Evolutionary conservation across 2,888 invertebrate species (phyloP), one percentile per base, ranked within the genome.

Genomic region (Watsonalla binaria): DNA sequence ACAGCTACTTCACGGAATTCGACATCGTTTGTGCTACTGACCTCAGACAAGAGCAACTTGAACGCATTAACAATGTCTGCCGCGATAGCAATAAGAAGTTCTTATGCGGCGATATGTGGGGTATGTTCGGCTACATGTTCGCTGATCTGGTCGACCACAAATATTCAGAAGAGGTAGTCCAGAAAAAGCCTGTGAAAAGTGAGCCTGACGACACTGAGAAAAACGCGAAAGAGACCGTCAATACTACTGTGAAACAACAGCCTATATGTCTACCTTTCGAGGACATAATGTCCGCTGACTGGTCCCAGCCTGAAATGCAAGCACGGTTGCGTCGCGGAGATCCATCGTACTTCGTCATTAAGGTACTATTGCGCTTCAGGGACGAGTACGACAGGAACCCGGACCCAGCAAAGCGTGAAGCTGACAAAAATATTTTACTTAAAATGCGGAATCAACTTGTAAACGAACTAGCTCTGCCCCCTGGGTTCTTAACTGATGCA

Each of bases 21-120:
- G 95, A 98, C 76, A 95, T 99, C 4, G 94, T 99, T 2, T 94
- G 96, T 60, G 94, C 95, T 2, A 95, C 95, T 9, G 94, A 95
- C 37, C 93, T 96, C 59, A 92, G 93, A 55, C 93, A 94, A 59
- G 92, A 94, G 15, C 93, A 96, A 70, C 82, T 96, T 50, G 86
- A 95, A 52, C 93, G 94, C 59, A 93, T 98, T 42, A 95, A 97
- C 82, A 92, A 93, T 35, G 92, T 94, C 47, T 97, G 97, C 72
- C 92, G 95, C 9, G 92, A 94, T 52, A 92, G 93, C 52, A 93
- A 93, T 47, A 93, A 96, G 24, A 96, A 97, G 74, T 97, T 99
- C 75, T 95, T 97, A 67, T 95, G 95, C 65, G 97, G 97, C 0
- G 97, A 98, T 83, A 96, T 98, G 9, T 97, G 96, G 94, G 99